These are phyloP conservation scores for Anthopleura xanthogrammica DNA, from an alignment of 92 coral and sea anemone species.

Conservation along the genomic window DNA sequence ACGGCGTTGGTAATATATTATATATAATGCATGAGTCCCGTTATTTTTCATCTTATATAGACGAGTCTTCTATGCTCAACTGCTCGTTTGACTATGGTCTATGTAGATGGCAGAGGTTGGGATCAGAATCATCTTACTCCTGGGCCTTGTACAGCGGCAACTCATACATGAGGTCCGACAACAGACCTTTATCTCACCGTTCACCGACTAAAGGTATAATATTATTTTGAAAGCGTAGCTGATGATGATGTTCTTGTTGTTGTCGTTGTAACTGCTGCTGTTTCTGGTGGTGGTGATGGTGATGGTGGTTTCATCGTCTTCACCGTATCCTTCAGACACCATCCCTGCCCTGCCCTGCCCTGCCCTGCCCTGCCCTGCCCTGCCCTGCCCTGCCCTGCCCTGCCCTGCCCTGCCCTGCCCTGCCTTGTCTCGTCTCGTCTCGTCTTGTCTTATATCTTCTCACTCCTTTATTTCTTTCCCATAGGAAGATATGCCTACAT, in stretches of 20 bases:
- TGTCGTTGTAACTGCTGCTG: not conserved
- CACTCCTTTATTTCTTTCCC: not conserved
- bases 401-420: too few relatives aligned
- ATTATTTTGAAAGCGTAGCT: too few relatives aligned
- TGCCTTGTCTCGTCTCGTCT: not conserved
- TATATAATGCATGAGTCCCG: not conserved
- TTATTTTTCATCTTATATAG: not conserved
- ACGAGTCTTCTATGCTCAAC: not conserved
- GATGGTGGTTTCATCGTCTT: too few relatives aligned
- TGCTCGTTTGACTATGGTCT: slow-evolving; percentile 2
- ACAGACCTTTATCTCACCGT: not conserved
- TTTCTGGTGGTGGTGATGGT: too few relatives aligned
- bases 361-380: too few relatives aligned
- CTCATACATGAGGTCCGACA: not conserved
- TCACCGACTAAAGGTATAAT: not conserved
- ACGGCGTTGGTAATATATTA: too few relatives aligned
- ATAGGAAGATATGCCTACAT: not conserved
- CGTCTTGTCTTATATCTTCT: not conserved
- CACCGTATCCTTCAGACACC: too few relatives aligned
- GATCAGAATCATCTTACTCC: not conserved
- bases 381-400: too few relatives aligned
- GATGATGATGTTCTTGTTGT: too few relatives aligned
- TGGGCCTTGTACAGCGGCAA: not conserved
- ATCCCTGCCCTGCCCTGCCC: too few relatives aligned
- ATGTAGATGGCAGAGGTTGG: not conserved